Conservation (phyloP, 1,140 invertebrate genomes). For the Ditylenchus dipsaci region DNA sequence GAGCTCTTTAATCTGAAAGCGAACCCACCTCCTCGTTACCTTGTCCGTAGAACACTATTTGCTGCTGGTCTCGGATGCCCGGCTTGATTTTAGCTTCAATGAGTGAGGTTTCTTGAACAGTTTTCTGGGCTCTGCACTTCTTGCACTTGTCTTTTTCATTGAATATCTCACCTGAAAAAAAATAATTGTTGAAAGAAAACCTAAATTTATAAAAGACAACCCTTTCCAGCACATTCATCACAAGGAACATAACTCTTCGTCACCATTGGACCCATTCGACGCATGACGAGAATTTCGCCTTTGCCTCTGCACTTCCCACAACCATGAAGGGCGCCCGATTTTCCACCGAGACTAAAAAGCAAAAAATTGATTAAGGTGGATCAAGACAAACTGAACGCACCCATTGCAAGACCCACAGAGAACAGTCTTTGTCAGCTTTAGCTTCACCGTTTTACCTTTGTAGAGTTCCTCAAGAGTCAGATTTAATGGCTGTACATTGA, state of each 20-base stretch:
- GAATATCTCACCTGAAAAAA: slow-evolving; percentile 66
- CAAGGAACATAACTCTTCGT: slow-evolving; percentile 61
- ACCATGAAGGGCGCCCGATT: slow-evolving; percentile 48
- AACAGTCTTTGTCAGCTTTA: slow-evolving; percentile 60
- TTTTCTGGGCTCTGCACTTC: slow-evolving; percentile 67
- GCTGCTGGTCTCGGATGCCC: slow-evolving; percentile 64
- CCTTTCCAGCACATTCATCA: slow-evolving; percentile 52
- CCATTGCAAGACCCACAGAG: slow-evolving; percentile 60
- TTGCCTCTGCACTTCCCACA: slow-evolving; percentile 59
- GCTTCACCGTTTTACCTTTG: slow-evolving; percentile 61
- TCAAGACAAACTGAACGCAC: slow-evolving; percentile 38
- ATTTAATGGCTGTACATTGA: slow-evolving; percentile 55
- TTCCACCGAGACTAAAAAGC: slow-evolving; percentile 57
- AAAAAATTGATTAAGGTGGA: not conserved
- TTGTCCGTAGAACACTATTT: slow-evolving; percentile 60
- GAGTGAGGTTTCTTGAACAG: slow-evolving; percentile 62
- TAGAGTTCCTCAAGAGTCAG: slow-evolving; percentile 62
- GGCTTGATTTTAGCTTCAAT: slow-evolving; percentile 65
- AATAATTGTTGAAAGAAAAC: not conserved
- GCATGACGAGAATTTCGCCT: slow-evolving; percentile 59
- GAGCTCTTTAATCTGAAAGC: not conserved
- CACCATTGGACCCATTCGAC: slow-evolving; percentile 62
- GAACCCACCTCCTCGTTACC: slow-evolving; percentile 65
- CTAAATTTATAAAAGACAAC: slow-evolving; percentile 2
- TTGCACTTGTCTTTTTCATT: slow-evolving; percentile 73